Conservation (phyloP, 2,797 vertebrate species). For the Chrosomus eos region DNA sequence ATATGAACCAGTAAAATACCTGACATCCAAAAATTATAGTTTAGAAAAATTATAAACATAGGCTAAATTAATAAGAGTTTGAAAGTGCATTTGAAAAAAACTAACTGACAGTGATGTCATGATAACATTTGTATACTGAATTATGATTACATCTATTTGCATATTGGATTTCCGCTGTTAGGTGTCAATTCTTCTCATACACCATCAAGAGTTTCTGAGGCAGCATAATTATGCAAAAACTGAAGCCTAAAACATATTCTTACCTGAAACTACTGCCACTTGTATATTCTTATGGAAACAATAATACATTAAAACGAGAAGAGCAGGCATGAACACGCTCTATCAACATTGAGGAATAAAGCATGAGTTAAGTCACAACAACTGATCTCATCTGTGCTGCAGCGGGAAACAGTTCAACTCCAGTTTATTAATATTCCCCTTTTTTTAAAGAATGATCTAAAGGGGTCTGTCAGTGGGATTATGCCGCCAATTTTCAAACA, state of each 20-base stretch:
- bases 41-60: neutral
- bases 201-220: neutral
- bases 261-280: neutral
- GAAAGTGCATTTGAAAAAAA: neutral
- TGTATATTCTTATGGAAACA: neutral
- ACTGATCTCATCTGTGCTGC: conserved; percentile 39
- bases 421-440: conserved; percentile 68
- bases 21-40: too few relatives aligned
- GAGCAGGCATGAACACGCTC: neutral
- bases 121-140: neutral
- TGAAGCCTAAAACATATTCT: neutral
- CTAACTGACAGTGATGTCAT: neutral
- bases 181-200: too few relatives aligned
- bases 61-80: neutral
- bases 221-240: too few relatives aligned
- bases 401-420: conserved; percentile 56
- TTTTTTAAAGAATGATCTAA: conserved; percentile 72
- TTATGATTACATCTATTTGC: neutral
- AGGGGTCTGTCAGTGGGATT: conserved; percentile 73
- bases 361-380: conserved; percentile 26
- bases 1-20: too few relatives aligned
- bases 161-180: neutral
- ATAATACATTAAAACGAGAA: neutral
- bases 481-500: conserved; percentile 72
- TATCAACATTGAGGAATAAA: neutral